These are phyloP conservation scores for Torymus auratus DNA, from an alignment of 2,888 invertebrate genomes.

Conservation along the genomic window DNA sequence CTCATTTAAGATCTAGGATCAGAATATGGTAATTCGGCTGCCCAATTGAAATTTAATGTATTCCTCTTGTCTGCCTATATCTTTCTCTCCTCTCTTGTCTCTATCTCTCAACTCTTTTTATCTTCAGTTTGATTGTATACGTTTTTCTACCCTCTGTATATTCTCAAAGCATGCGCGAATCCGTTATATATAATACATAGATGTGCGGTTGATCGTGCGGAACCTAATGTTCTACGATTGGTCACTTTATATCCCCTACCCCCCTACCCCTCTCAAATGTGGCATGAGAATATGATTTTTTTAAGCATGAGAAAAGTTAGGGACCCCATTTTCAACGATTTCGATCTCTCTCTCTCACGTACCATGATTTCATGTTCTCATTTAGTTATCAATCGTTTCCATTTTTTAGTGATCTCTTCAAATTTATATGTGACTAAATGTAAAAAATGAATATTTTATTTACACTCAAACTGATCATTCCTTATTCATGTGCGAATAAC, in stretches of 20 bases:
- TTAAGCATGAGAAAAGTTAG: constrained; percentile 57
- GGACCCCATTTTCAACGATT: constrained; percentile 47
- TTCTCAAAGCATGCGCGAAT: constrained; percentile 28
- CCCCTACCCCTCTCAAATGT: neutral
- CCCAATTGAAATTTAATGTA: constrained; percentile 48
- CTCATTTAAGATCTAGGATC: constrained; percentile 93
- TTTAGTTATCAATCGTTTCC: constrained; percentile 13
- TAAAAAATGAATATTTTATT: neutral
- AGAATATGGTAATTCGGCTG: constrained; percentile 89
- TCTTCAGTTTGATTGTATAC: neutral
- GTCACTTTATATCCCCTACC: too few species aligned
- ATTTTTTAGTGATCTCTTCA: neutral
- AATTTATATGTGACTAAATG: neutral
- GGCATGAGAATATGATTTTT: constrained; percentile 35
- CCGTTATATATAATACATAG: neutral
- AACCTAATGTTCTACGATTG: constrained; percentile 27
- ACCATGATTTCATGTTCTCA: constrained; percentile 20
- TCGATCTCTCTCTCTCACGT: constrained; percentile 47
- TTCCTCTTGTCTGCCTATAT: neutral
- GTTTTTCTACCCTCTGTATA: neutral
- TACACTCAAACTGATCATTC: too few species aligned
- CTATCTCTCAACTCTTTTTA: neutral
- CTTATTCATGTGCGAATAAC: too few species aligned
- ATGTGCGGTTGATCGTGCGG: constrained; percentile 26
- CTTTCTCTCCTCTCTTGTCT: constrained; percentile 1